A percentile compares a stretch with the other conserved stretches of the same genome.
phyloP scores from a whole-genome alignment of 1,140 invertebrate species.

The Fopius arisanus region DNA sequence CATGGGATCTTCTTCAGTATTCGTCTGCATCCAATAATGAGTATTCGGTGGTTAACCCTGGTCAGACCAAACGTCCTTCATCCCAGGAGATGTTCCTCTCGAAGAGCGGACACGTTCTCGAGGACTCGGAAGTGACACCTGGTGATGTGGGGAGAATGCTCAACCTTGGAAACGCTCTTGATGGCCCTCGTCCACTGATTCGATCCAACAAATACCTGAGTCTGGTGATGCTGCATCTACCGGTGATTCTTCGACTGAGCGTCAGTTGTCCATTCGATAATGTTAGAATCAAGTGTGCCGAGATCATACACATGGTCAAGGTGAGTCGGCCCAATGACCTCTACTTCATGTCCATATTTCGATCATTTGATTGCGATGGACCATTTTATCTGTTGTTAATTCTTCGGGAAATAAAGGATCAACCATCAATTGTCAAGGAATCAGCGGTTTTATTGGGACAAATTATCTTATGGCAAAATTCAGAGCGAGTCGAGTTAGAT shows the following conservation, averaged over 20 bases:
- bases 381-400: too few species aligned
- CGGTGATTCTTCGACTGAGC: slow-evolving; percentile 67
- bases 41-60: slow-evolving; percentile 48
- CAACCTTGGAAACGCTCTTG: slow-evolving; percentile 60
- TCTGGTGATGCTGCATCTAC: slow-evolving; percentile 67
- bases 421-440: too few species aligned
- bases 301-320: slow-evolving; percentile 68
- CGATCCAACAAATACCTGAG: slow-evolving; percentile 65
- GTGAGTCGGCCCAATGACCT: slow-evolving; percentile 47
- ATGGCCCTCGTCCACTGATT: slow-evolving; percentile 57
- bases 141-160: slow-evolving; percentile 62
- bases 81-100: slow-evolving; percentile 57
- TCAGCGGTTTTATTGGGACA: too few species aligned
- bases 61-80: slow-evolving; percentile 56
- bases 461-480: too few species aligned
- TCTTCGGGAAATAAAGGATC: too few species aligned
- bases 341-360: too few species aligned
- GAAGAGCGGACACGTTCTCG: slow-evolving; percentile 49
- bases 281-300: slow-evolving; percentile 67
- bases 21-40: slow-evolving; percentile 47
- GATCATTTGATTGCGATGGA: too few species aligned
- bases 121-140: slow-evolving; percentile 55
- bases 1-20: slow-evolving; percentile 36
- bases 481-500: too few species aligned
- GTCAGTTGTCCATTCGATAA: slow-evolving; percentile 69